Evolutionary conservation across 2,797 vertebrate genomes (phyloP).

Genomic region (Melanotaenia boesemani): DNA sequence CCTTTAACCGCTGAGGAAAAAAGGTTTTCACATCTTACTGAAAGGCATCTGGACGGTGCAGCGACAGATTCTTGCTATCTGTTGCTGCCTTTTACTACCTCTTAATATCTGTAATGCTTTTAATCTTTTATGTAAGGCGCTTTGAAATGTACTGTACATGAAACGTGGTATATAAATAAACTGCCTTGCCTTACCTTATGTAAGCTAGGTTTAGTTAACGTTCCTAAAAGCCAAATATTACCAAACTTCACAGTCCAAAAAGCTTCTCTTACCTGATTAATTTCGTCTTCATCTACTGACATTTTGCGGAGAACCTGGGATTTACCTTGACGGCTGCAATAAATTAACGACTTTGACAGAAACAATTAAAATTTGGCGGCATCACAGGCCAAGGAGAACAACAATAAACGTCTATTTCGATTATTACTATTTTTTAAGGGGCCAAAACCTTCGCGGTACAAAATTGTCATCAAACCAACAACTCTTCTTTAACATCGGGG

Average conservation of each 20-base stretch:
- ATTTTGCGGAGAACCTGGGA: conserved; percentile 37
- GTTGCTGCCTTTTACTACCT: too few species aligned
- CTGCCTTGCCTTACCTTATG: too few species aligned
- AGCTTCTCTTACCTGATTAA: conserved; percentile 49
- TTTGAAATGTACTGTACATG: too few species aligned
- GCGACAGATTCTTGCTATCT: background rate
- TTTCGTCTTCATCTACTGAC: conserved; percentile 64
- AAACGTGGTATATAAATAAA: too few species aligned
- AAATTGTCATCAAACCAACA: conserved; percentile 31
- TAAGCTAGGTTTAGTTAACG: background rate
- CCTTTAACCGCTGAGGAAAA: conserved; percentile 87
- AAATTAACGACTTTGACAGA: background rate
- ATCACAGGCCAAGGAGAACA: too few species aligned
- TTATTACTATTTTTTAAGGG: too few species aligned
- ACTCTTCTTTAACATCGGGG: background rate
- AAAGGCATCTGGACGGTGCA: background rate
- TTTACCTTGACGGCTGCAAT: background rate
- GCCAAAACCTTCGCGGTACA: conserved; percentile 30
- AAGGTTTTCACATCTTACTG: background rate
- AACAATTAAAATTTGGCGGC: background rate
- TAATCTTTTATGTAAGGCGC: too few species aligned
- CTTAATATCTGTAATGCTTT: too few species aligned
- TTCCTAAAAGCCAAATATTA: background rate
- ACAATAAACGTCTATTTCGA: background rate
- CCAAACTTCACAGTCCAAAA: background rate